Conservation (phyloP, 2,888 invertebrate species). For the Tinea trinotella region DNA sequence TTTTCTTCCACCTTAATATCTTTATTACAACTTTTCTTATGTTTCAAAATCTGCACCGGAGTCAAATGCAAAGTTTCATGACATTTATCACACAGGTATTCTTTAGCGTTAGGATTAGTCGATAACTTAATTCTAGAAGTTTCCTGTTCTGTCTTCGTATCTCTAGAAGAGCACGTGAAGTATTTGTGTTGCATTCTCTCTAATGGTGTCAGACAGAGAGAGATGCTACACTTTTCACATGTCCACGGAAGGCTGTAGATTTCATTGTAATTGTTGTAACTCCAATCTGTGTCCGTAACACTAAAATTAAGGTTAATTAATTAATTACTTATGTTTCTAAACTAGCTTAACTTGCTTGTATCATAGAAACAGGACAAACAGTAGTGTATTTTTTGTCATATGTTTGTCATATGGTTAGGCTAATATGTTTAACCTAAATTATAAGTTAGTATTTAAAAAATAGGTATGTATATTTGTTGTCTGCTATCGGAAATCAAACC, state of each 20-base stretch:
- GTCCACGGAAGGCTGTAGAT: constrained; percentile 77
- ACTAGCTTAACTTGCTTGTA: too few species aligned
- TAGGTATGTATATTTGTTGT: too few species aligned
- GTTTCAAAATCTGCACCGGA: constrained; percentile 88
- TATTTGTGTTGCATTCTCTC: constrained; percentile 82
- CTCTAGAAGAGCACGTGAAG: constrained; percentile 52
- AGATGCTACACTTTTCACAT: constrained; percentile 79
- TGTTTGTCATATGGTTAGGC: too few species aligned
- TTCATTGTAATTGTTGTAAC: constrained; percentile 72
- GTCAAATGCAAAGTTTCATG: constrained; percentile 77
- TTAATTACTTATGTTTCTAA: too few species aligned
- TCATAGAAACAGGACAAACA: too few species aligned
- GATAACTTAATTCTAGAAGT: constrained; percentile 26
- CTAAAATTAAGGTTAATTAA: constrained; percentile 63
- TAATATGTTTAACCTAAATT: too few species aligned
- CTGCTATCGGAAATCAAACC: too few species aligned
- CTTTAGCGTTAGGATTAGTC: constrained; percentile 68
- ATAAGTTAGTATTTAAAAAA: too few species aligned
- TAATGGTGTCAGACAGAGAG: constrained; percentile 75
- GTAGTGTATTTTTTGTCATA: too few species aligned
- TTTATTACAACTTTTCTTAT: constrained; percentile 76
- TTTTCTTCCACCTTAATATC: neutral
- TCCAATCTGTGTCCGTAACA: constrained; percentile 79
- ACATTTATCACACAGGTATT: constrained; percentile 83
- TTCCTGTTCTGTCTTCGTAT: constrained; percentile 38